Conservation (phyloP, 92 coral and sea anemone genomes). For the Phenganax marumi region DNA sequence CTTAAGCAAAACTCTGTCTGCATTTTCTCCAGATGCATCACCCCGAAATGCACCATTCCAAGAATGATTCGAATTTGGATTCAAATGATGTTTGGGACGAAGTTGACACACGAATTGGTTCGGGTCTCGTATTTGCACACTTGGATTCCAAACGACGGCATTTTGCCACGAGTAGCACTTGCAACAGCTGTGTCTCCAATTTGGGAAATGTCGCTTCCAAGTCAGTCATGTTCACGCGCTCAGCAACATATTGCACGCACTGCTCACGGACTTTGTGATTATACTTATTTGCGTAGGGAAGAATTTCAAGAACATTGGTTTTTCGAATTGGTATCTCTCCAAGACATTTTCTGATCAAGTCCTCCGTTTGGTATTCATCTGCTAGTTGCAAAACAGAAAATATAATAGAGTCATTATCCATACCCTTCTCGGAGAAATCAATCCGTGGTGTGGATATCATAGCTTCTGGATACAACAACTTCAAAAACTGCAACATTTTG, state of each 20-base stretch:
- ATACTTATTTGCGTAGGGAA: neutral
- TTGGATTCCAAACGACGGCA: neutral
- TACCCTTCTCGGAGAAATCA: neutral
- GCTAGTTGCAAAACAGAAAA: neutral
- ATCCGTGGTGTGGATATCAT: neutral
- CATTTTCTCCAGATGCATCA: too few relatives aligned
- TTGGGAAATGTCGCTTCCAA: neutral
- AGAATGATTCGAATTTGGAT: too few relatives aligned
- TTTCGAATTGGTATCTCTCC: neutral
- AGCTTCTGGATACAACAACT: slow-evolving; percentile 5
- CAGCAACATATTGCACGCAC: neutral
- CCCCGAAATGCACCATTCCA: too few relatives aligned
- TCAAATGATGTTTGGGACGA: neutral
- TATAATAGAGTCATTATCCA: neutral
- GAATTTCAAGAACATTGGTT: neutral
- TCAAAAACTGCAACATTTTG: slow-evolving; percentile 10
- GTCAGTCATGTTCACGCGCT: neutral
- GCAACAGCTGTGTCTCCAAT: neutral
- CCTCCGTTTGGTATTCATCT: slow-evolving; percentile 22
- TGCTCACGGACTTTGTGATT: neutral
- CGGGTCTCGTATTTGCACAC: neutral
- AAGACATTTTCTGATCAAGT: neutral
- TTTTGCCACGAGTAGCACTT: neutral
- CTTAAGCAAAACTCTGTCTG: too few relatives aligned
- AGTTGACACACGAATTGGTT: neutral